Evolutionary conservation across 2,888 invertebrate species (phyloP), one percentile per base, ranked within the genome.

Genomic region (Melanophora roralis): DNA sequence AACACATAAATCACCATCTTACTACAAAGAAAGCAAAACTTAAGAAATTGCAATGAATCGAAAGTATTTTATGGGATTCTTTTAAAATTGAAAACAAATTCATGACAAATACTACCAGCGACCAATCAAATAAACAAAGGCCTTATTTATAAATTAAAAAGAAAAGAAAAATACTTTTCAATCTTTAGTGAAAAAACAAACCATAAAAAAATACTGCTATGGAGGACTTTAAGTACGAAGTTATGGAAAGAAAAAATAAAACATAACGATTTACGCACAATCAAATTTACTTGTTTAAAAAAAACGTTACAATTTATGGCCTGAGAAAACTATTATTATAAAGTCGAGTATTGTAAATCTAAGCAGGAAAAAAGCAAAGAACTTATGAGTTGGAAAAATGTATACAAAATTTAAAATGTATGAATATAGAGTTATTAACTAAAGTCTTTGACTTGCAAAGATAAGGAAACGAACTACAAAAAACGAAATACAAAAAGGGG

Each of bases 241-340:
- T 23, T 16, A 9, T 11, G 14, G 11, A 27, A 38, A 0, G 23
- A 6, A 27, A 8, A 23, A 38, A 65, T 7, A 0, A 49, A 72
- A 72, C 11, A 16, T 12, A 55, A 62, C 32, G 27, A 69, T 60
- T 59, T 60, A 60, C 43, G 59, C 59, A 60, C 60, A 62, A 65
- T 59, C 65, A 77, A 72, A 65, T 71, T 51, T 65, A 45, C 6
- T 69, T 69, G 19, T 11, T 14, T 45, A 36, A 49, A 34, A 64
- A 40, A 34, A 16, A 19, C 32, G 43, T 23, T n/a, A 72, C 53
- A 72, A 78, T 67, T 78, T 78, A 78, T 78, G 72, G 62, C 32
- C 51, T 67, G 34, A 73, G 38, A 62, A 72, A 36, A 73, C 60
- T 53, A 71, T 67, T 67, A 72, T 53, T 60, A 67, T 34, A 16